Percentiles rank a stretch among this genome's conserved stretches.
Conservation (phyloP, 2,888 invertebrate genomes). For the Leucozona laternaria region DNA sequence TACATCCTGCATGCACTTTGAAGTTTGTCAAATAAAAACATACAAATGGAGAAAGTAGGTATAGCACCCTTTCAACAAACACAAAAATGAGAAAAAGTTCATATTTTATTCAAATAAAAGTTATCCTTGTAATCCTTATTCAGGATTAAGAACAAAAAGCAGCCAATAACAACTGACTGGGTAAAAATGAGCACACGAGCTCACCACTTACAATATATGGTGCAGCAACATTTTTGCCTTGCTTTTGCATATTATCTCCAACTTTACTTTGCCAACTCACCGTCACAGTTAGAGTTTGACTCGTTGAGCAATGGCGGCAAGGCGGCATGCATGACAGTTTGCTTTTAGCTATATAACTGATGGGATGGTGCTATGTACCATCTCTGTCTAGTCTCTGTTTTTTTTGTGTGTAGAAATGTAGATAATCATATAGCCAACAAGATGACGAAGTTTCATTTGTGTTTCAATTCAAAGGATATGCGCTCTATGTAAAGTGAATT, state of each 20-base stretch:
- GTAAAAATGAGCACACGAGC: conserved; percentile 64
- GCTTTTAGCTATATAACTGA: not conserved
- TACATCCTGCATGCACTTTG: not conserved
- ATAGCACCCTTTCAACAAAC: conserved; percentile 5
- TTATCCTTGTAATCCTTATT: conserved; percentile 72
- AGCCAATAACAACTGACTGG: not conserved
- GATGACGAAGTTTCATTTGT: conserved; percentile 56
- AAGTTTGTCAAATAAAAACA: conserved; percentile 17
- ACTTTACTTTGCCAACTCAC: conserved; percentile 19
- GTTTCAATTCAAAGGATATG: conserved; percentile 56
- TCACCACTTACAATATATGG: not conserved
- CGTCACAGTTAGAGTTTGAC: not conserved
- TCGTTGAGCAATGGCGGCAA: not conserved
- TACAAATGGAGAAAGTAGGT: conserved; percentile 4
- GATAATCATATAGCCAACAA: not conserved
- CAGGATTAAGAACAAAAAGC: conserved; percentile 42
- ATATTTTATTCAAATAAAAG: conserved; percentile 65
- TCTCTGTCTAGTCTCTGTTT: too few species aligned
- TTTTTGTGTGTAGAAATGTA: too few species aligned
- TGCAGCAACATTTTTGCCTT: not conserved
- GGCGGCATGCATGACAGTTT: not conserved
- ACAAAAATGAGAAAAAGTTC: not conserved
- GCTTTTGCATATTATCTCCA: conserved; percentile 9
- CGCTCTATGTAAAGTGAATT: conserved; percentile 58
- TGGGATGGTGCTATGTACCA: not conserved